Percentiles rank a stretch among this genome's conserved stretches.
Conservation (phyloP, 2,797 vertebrate genomes). For the Siniperca scherzeri region DNA sequence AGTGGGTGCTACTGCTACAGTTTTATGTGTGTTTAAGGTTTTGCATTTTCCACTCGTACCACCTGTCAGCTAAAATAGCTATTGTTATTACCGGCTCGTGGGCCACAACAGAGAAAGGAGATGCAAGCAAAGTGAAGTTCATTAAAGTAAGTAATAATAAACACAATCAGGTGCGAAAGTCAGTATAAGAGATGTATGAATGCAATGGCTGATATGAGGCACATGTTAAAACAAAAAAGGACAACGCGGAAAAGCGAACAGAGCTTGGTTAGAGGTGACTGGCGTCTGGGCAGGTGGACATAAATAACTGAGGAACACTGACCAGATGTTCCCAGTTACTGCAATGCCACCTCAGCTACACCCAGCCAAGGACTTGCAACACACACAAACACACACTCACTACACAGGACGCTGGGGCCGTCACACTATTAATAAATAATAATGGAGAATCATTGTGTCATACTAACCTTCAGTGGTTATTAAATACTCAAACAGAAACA, state of each 20-base stretch:
- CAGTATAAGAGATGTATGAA: neutral
- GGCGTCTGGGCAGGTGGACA: neutral
- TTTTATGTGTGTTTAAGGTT: constrained; percentile 1
- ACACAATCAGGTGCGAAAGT: neutral
- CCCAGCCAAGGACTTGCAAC: neutral
- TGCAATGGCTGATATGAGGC: neutral
- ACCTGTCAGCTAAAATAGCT: neutral
- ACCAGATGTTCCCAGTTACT: constrained; percentile 20
- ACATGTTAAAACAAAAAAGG: neutral
- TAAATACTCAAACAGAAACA: neutral
- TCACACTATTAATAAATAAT: neutral
- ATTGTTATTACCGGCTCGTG: too few species aligned
- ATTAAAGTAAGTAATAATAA: neutral
- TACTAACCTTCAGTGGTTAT: neutral
- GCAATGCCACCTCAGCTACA: constrained; percentile 9
- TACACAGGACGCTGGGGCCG: neutral
- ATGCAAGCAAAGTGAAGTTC: neutral
- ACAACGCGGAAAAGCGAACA: neutral
- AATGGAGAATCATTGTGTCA: neutral
- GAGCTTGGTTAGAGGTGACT: neutral
- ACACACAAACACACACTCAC: constrained; percentile 12
- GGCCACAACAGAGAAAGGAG: neutral
- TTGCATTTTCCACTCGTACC: neutral
- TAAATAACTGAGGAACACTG: neutral
- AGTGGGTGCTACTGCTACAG: neutral